phyloP scores from a whole-genome alignment of 2,797 vertebrate species.

The Sebastes steindachneri region DNA sequence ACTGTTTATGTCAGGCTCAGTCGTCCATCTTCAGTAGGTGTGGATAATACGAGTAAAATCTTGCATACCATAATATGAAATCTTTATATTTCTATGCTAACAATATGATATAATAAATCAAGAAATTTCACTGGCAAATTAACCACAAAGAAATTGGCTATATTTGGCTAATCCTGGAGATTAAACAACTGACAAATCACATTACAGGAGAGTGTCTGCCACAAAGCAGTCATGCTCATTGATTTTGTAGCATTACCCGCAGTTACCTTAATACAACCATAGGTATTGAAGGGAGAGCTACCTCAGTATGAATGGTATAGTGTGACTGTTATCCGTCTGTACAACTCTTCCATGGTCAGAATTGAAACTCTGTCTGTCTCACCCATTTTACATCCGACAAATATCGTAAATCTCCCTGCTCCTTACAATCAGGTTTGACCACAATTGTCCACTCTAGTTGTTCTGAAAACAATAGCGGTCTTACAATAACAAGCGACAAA shows the following conservation, averaged over 20 bases:
- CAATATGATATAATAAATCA: neutral
- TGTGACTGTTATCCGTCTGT: neutral
- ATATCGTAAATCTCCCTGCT: neutral
- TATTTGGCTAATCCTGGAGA: neutral
- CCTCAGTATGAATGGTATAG: neutral
- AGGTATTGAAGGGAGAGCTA: neutral
- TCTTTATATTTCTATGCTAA: neutral
- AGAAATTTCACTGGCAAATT: neutral
- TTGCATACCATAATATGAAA: neutral
- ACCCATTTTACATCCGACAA: neutral
- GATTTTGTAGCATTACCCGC: neutral
- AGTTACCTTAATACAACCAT: neutral
- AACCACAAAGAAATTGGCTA: neutral
- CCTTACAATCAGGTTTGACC: conserved; percentile 6
- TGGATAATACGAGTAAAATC: neutral
- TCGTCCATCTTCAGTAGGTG: neutral
- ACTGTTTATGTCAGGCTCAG: neutral
- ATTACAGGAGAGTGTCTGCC: neutral
- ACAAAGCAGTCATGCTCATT: neutral
- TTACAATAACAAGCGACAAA: neutral
- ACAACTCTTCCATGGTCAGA: neutral
- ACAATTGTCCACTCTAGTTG: neutral
- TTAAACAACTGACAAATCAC: neutral
- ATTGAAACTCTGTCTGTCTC: neutral
- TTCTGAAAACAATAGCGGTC: neutral